Evolutionary conservation across 2,888 invertebrate genomes (phyloP), one percentile per base, ranked within the genome.

Genomic region (Drymonia ruficornis): DNA sequence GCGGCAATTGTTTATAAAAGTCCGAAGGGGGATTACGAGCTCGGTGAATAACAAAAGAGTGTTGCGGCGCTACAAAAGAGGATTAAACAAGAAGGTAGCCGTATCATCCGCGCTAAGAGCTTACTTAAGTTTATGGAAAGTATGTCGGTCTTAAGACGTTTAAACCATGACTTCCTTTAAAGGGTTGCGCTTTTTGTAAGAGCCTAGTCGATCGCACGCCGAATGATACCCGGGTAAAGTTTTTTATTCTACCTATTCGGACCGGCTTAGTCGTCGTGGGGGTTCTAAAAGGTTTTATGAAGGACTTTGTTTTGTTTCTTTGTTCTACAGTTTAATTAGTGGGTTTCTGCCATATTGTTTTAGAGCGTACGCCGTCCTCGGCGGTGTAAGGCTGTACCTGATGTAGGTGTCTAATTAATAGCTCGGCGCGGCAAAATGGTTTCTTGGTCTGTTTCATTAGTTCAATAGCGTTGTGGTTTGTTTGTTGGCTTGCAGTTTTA

Each of bases 101-200:
- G 83, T 87, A 89, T 91, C 91, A 89, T 87, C 82, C 74, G 74
- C 76, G 75, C 81, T 88, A 84, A 88, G 85, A 89, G 91, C 86
- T 84, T 87, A 87, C 87, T 90, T 87, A 87, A 88, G 84, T 87
- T 89, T 88, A 89, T 88, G 84, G 89, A 87, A 87, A 89, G 85
- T 86, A 86, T 86, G 83, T 82, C 84, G 81, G 81, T 78, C 76
- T 80, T 89, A 86, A 89, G 84, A 81, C 81, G 83, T 82, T 88
- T 88, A 84, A 84, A 80, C 84, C 84, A 84, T 87, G 89, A 90
- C 87, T 89, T 84, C 83, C 83, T 81, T 86, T 85, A 90, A 91
- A 90, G 90, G 90, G 89, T 91, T 91, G 90, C 84, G 80, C 84
- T 91, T 91, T 90, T 89, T 91, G 84, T 91, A 77, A 79, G 80